Evolutionary conservation across 2,113 vertebrate genomes (phyloP).

Genomic region (Hiodon alosoides): DNA sequence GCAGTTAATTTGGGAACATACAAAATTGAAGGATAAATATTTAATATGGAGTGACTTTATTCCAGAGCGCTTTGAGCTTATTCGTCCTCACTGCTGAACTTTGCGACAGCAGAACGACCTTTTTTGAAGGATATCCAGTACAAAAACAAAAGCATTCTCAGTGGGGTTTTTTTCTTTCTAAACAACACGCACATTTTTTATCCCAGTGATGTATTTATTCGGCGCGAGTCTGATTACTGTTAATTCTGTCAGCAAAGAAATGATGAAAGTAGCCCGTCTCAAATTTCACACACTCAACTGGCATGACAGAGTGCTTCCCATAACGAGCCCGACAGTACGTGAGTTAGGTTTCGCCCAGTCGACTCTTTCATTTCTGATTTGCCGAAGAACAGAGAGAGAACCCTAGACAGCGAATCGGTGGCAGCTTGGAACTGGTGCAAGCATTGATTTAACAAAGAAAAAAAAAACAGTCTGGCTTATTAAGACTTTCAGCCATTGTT

Average conservation of each 20-base stretch:
- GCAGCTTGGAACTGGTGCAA: slow-evolving; percentile 10
- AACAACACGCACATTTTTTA: background rate
- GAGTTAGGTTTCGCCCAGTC: background rate
- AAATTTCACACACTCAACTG: background rate
- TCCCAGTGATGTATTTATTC: slow-evolving; percentile 3
- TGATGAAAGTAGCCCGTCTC: background rate
- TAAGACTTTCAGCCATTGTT: slow-evolving; percentile 29
- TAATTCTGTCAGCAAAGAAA: slow-evolving; percentile 6
- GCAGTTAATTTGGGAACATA: slow-evolving; percentile 14
- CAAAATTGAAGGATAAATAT: slow-evolving; percentile 22
- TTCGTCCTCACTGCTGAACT: background rate
- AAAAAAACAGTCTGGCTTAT: slow-evolving; percentile 17
- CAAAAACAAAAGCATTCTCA: background rate
- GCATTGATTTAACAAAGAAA: background rate
- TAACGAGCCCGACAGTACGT: background rate
- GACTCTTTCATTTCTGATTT: slow-evolving; percentile 8
- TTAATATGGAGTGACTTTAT: slow-evolving; percentile 9
- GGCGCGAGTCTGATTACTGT: background rate
- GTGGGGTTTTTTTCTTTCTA: no score
- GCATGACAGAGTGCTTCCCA: background rate
- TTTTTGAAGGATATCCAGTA: background rate
- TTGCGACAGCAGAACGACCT: background rate
- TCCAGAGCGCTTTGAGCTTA: background rate
- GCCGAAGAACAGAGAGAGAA: background rate
- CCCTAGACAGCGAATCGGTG: background rate